Base-by-base conservation (phyloP, 2,797 vertebrate genomes). In the Uromys caudimaculatus region DNA sequence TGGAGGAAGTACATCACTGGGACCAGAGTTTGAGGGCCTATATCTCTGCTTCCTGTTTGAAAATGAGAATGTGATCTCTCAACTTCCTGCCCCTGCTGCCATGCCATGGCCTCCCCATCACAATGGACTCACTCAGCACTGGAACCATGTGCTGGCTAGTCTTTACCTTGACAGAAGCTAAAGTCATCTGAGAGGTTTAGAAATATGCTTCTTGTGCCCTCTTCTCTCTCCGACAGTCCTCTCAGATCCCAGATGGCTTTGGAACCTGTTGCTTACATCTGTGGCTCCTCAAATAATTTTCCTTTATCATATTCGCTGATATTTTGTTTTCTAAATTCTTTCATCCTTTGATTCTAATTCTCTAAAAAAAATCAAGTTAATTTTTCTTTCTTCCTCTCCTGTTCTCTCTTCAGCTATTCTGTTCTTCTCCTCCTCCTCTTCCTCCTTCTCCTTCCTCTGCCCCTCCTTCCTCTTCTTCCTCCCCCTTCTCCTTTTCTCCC, bases 341-440 rank as follows among this genome's bases (percentile, higher is more conserved):
- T 82, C 41, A 76, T 81, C 56, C 92, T 94, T 84, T 76, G 58
- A 19, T 35, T 35, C 24, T 79, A 76, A 44, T 58, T 95, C 71
- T 88, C 90, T 50, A 56, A 54, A 56, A 82, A 19, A 62, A 60
- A 60, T 89, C 4, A 32, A 9, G n/a, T 91, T 81, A 56, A 50
- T 9, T 84, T 88, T 58, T 17, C 35, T 91, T 93, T 89, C 23
- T 13, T 93, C 35, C 58, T 89, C 56, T 75, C 14, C 1, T 24
- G 64, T 38, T 56, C 21, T 50, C 23, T 90, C 19, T 38, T 27
- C 29, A 52, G 17, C 29, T 85, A 12, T 44, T 79, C 27, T 84
- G 81, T 76, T 4, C 64, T 81, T 44, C 16, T 87, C 13, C 11
- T 10, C 21, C 17, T n/a, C 29, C 47, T 9, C 19, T 12, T 56